Evolutionary conservation across 2,888 invertebrate genomes (phyloP), one percentile per base, ranked within the genome.

Genomic region (Rhamphomyia laevipes): DNA sequence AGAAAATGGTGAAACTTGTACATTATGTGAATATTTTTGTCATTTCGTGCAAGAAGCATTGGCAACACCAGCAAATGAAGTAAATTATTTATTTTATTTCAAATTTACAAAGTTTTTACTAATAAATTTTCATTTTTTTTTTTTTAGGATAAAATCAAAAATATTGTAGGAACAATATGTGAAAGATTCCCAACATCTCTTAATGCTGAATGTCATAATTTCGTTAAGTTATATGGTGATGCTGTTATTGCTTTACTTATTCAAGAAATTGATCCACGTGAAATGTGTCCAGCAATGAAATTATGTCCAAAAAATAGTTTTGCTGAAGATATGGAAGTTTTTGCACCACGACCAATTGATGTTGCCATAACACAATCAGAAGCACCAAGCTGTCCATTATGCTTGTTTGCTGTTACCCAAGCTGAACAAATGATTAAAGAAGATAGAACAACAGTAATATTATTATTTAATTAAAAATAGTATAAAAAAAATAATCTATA

Each of bases 11-110:
- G 56, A 66, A 54, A 64, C 73, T 1, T 91, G 92, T 66, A 78
- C 81, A 27, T 76, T 91, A 64, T 92, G 92, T 63, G 82, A 90
- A 70, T 88, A 87, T 68, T 74, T 87, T 67, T 67, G 91, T 58
- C 87, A 89, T 63, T 86, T 82, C 54, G 59, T 90, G 43, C 90
- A 91, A 64, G 76, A 82, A 46, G 76, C 77, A 16, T 72, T 89
- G 55, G 83, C 85, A 48, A 75, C 80, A 54, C 79, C 81, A 2
- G 67, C 66, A 33, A 83, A 77, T 11, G 86, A 85, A 73, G 84
- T 83, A 66, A 53, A 56, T 53, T n/a, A n/a, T 17, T 15, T 38
- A 1, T 40, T 23, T 37, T 38, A 21, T 38, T n/a, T 43, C 15
- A 23, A n/a, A 43, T n/a, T 12, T 7, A 6, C 7, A 12, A 42